Conservation (phyloP, 1,140 invertebrate genomes). For the Ericerus pela region DNA sequence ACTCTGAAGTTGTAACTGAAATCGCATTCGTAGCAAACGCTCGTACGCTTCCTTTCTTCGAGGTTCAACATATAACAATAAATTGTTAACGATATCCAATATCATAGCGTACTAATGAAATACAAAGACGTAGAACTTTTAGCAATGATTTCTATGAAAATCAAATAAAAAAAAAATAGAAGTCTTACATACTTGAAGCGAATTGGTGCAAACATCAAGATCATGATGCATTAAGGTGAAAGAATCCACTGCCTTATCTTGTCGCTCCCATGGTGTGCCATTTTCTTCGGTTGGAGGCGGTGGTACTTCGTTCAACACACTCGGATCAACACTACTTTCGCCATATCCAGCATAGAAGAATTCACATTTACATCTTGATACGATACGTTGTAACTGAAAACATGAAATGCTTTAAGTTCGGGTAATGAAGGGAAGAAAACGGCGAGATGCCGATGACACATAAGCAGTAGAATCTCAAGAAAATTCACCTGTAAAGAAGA, state of each 20-base stretch:
- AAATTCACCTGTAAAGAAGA: slow-evolving; percentile 32
- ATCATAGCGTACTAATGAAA: slow-evolving; percentile 75
- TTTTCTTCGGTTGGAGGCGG: slow-evolving; percentile 48
- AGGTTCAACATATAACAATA: slow-evolving; percentile 90
- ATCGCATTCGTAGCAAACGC: slow-evolving; percentile 76
- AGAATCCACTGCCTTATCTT: slow-evolving; percentile 80
- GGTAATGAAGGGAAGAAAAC: slow-evolving; percentile 13
- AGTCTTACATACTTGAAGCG: slow-evolving; percentile 47
- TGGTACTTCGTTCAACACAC: slow-evolving; percentile 44
- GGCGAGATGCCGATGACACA: neutral
- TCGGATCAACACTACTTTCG: slow-evolving; percentile 57
- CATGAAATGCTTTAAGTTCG: slow-evolving; percentile 12
- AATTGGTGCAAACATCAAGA: slow-evolving; percentile 92
- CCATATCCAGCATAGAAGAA: slow-evolving; percentile 95
- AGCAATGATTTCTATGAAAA: neutral
- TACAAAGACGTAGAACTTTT: slow-evolving; percentile 7
- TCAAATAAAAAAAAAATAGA: neutral
- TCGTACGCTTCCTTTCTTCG: slow-evolving; percentile 82
- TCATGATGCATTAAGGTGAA: slow-evolving; percentile 98
- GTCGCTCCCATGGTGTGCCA: slow-evolving; percentile 47
- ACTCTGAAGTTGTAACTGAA: slow-evolving; percentile 77
- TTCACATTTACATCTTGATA: slow-evolving; percentile 92
- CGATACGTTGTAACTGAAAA: slow-evolving; percentile 77
- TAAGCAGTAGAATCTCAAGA: neutral
- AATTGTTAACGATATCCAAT: slow-evolving; percentile 92